Evolutionary conservation across 2,113 vertebrate genomes (phyloP), one percentile per base, ranked within the genome.

Genomic region (Rhabdornis inornatus): DNA sequence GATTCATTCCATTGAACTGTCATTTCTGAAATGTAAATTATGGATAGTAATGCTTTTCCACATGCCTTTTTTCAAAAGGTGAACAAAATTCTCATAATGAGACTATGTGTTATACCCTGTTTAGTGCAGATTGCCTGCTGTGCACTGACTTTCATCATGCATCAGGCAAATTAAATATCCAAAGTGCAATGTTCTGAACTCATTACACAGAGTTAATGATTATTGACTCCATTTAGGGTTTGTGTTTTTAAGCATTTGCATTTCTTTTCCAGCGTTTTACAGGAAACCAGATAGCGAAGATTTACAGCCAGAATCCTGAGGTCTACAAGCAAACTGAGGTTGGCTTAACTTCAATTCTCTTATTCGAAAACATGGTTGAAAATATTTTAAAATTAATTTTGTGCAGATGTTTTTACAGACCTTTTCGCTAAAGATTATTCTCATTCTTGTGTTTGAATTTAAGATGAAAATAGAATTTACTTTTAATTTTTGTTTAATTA

Each of bases 231-330:
- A 79, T 85, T 94, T 84, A 70, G 57, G 44, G 68, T 96, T 96
- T 91, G 90, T 85, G 59, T 95, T 94, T 93, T 96, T 97, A 95
- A 98, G 94, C 76, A 84, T 94, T 95, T 95, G 80, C 44, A 49
- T 92, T 98, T 94, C 94, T 94, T 97, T 94, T 74, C 83, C 96
- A 99, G 99, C 99, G 99, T 76, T 99, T 99, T 96, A 99, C 99
- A 93, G 99, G 99, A 96, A 99, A 99, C 97, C 99, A 99, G 95
- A 99, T 99, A 68, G 97, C 99, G 27, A 99, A 99, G 97, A 95
- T 99, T 94, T 97, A 93, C 84, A 97, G 97, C 97, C 97, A 97
- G 86, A 98, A 97, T 69, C 97, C 98, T 0, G 95, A 98, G 53
- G 94, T 97, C 94, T 99, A 98, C 95, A 63, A 86, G 33, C 61